Evolutionary conservation across 2,113 vertebrate species (phyloP).

Genomic region (Chelonoidis abingdonii): DNA sequence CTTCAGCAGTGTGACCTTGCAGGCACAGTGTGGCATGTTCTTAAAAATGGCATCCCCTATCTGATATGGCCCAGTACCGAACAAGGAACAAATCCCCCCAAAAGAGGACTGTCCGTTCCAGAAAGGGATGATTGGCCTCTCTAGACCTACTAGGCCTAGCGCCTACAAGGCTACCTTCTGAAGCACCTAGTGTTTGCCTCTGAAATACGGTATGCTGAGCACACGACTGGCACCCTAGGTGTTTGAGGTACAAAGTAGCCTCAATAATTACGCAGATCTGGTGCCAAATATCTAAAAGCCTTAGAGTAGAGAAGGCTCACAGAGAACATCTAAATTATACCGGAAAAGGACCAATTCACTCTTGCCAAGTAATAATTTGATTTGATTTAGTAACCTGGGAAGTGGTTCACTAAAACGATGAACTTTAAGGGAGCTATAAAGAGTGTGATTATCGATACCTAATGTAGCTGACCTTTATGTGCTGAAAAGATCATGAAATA

Average conservation of each 20-base stretch:
- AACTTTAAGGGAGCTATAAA: slow-evolving; percentile 66
- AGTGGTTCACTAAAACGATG: slow-evolving; percentile 70
- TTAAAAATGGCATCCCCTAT: not conserved
- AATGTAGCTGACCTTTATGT: slow-evolving; percentile 69
- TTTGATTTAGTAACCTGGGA: slow-evolving; percentile 70
- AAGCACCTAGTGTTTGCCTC: not conserved
- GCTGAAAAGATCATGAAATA: slow-evolving; percentile 68
- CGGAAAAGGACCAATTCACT: slow-evolving; percentile 71
- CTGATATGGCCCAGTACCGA: not conserved
- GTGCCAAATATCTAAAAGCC: slow-evolving; percentile 37
- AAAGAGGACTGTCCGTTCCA: not conserved
- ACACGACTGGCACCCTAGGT: not conserved
- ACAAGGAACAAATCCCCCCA: not conserved
- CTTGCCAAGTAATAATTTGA: slow-evolving; percentile 68
- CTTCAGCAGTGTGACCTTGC: not conserved
- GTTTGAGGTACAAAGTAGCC: not conserved
- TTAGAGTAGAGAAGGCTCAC: slow-evolving; percentile 37
- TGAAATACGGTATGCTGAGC: not conserved
- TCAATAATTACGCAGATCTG: slow-evolving; percentile 10
- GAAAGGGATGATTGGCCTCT: not conserved
- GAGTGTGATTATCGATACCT: slow-evolving; percentile 66
- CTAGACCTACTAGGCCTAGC: not conserved
- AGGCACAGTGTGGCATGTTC: not conserved
- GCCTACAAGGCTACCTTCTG: not conserved
- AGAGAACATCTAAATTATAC: slow-evolving; percentile 66